These are phyloP conservation scores for Gallinago media DNA, from an alignment of 2,113 vertebrate genomes.

Conservation along the genomic window DNA sequence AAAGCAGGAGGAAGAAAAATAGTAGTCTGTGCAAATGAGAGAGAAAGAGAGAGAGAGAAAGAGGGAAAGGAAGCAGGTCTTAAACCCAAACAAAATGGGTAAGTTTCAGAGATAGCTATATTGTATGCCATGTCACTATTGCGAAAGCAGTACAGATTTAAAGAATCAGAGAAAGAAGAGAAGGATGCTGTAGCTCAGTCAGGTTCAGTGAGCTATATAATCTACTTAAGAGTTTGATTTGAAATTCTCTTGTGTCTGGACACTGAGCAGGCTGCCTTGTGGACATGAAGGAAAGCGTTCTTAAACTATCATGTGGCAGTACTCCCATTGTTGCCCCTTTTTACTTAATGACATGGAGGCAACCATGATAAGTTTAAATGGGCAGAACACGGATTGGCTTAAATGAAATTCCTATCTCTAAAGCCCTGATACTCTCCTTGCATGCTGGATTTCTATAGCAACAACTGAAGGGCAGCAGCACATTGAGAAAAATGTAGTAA, in stretches of 20 bases:
- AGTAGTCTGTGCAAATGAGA: accelerated
- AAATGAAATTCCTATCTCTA: background rate
- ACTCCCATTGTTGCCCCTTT: background rate
- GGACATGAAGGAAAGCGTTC: background rate
- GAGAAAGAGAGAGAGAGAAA: background rate
- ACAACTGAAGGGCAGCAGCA: background rate
- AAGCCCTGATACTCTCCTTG: background rate
- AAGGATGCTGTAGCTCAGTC: background rate
- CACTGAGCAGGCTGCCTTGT: background rate
- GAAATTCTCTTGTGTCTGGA: background rate
- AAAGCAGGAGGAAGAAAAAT: background rate
- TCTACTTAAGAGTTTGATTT: conserved; percentile 40
- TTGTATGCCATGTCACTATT: background rate
- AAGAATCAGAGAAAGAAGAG: background rate
- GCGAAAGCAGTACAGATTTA: background rate
- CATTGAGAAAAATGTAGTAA: background rate
- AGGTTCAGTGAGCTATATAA: conserved; percentile 30
- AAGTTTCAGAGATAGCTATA: background rate
- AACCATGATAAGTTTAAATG: background rate
- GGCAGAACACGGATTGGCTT: background rate
- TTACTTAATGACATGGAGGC: background rate
- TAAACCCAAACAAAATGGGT: background rate
- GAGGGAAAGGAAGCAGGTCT: background rate
- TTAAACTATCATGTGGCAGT: background rate
- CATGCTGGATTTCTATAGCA: conserved; percentile 16